Evolutionary conservation across 2,888 invertebrate species (phyloP), one percentile per base, ranked within the genome.

Genomic region (Drosophila melanosoma): DNA sequence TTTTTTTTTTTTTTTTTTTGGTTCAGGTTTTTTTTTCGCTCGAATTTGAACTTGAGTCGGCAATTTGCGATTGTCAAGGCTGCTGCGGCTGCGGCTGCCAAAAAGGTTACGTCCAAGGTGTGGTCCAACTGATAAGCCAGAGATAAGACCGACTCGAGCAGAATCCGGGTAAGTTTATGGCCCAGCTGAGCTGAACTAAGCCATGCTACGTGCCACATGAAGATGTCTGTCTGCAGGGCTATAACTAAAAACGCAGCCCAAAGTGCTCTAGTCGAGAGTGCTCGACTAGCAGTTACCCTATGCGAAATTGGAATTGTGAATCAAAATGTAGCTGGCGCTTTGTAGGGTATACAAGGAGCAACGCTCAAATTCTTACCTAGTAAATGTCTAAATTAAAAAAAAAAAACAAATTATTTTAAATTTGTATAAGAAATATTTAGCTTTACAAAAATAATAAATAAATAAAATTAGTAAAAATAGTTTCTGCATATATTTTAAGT

Each of bases 11-110:
- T 38, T 38, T 35, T 35, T 17, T 42, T 45, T 45, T 45, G 8
- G 63, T 79, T 76, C 88, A 82, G 77, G 84, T 89, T 69, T 88
- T 17, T 68, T 81, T 83, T 65, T 82, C 69, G 68, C 79, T 64
- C 66, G 84, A 84, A 84, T 89, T 84, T 89, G 88, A 85, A 88
- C 74, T 74, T 70, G 75, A 80, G 82, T 62, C 69, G 70, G 76
- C 74, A 73, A 75, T 76, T 74, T 83, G 80, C 71, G 76, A 79
- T 75, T 87, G 85, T 73, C 85, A 85, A 85, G 85, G 82, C 79
- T 81, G 69, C 29, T 57, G 20, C 51, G 83, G 72, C 69, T 60
- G 35, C 61, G 10, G 77, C 73, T 64, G 82, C 64, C 74, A 32
- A 85, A 85, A 89, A 87, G 85, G 87, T 82, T 69, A 77, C 53